A percentile compares a stretch with the other conserved stretches of the same genome.
Evolutionary conservation across 2,797 vertebrate genomes (phyloP).

Genomic region (Pygocentrus nattereri): DNA sequence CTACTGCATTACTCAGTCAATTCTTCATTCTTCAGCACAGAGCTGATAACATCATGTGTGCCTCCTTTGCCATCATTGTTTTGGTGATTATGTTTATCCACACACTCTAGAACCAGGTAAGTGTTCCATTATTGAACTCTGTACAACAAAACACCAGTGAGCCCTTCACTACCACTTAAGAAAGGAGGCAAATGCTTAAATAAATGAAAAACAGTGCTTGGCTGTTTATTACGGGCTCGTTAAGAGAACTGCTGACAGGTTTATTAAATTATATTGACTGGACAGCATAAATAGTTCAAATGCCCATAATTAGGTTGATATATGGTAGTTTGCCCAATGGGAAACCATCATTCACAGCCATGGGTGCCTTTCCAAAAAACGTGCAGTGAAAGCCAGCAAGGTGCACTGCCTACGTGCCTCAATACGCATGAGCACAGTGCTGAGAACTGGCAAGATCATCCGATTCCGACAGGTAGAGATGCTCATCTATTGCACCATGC

Average conservation of each 20-base stretch:
- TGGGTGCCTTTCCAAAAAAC: not conserved
- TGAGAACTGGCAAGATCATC: not conserved
- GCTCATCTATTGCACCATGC: not conserved
- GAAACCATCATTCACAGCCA: conserved; percentile 9
- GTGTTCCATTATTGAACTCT: conserved; percentile 38
- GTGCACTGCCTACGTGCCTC: not conserved
- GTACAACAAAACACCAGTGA: conserved; percentile 25
- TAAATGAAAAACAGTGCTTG: not conserved
- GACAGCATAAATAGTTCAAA: conserved; percentile 28
- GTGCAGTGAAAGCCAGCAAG: not conserved
- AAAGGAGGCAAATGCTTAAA: conserved; percentile 41
- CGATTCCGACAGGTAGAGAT: not conserved
- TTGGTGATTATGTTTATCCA: conserved; percentile 44
- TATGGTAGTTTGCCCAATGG: not conserved
- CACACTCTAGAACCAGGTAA: conserved; percentile 31
- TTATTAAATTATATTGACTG: conserved; percentile 17
- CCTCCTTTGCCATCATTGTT: conserved; percentile 40
- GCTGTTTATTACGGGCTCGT: conserved; percentile 1
- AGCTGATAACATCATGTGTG: conserved; percentile 42
- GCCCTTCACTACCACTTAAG: not conserved
- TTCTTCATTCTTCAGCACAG: conserved; percentile 40
- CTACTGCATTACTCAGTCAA: conserved; percentile 30
- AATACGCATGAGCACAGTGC: not conserved
- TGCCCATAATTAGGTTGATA: not conserved
- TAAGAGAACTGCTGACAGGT: conserved; percentile 13